A percentile compares a stretch with the other conserved stretches of the same genome.
Conservation (phyloP, 2,113 vertebrate genomes). For the Rutilus rutilus region DNA sequence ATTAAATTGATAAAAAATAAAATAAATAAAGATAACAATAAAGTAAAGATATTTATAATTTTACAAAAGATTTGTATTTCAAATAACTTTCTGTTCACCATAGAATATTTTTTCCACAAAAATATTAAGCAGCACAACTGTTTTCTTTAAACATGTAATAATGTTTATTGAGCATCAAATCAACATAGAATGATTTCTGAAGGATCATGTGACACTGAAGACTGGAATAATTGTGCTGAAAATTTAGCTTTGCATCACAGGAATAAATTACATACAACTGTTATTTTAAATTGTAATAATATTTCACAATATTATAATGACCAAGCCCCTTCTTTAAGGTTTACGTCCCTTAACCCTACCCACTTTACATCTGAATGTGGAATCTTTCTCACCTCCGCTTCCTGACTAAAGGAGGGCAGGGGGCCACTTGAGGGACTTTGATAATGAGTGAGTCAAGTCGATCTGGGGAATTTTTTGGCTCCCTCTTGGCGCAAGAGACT, state of each 20-base stretch:
- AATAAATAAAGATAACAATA: no score
- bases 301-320: not conserved
- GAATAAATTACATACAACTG: not conserved
- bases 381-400: conserved; percentile 35
- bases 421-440: conserved; percentile 36
- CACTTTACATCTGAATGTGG: not conserved
- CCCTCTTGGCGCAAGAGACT: conserved; percentile 23
- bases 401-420: conserved; percentile 37
- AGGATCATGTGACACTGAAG: not conserved
- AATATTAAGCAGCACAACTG: not conserved
- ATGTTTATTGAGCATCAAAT: not conserved
- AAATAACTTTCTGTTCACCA: not conserved
- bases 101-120: not conserved
- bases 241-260: not conserved
- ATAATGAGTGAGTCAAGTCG: conserved; percentile 44
- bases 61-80: no score
- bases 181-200: not conserved
- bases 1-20: not conserved
- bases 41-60: no score
- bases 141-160: not conserved
- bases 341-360: not conserved
- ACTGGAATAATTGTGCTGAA: not conserved
- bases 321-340: not conserved
- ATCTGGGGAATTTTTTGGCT: conserved; percentile 19
- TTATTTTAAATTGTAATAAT: not conserved